Evolutionary conservation across 2,888 invertebrate genomes (phyloP), one percentile per base, ranked within the genome.

Genomic region (Ectobius pallidus): DNA sequence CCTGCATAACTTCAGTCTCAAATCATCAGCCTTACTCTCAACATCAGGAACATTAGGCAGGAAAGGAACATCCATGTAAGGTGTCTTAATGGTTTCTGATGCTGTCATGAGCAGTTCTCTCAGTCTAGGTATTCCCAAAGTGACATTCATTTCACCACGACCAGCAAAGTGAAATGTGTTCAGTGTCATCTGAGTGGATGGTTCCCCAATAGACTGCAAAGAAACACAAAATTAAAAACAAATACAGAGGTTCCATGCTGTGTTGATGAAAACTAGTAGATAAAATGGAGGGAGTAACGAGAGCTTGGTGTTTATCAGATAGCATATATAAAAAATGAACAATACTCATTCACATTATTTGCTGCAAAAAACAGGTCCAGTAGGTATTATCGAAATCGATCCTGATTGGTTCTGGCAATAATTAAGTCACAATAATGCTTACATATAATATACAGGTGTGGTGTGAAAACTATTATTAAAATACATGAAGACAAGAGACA

Each of bases 161-260:
- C 99, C 99, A 79, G 99, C 99, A 83, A 99, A 99, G 82, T 99
- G 99, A 84, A 99, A 99, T 49, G 99, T 99, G 83, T 99, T 99
- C 81, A 99, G 85, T 79, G 99, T 99, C 99, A 99, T 99, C 87
- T 99, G 99, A 73, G 99, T 99, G 1, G 99, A 99, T 0, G 99
- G 99, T 84, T 99, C 99, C 72, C 99, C 99, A 75, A 99, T 93
- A 0, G 97, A 97, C 85, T 87, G 80, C 25, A 70, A 62, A 42
- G 11, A 7, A 52, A 11, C 3, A 52, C 1, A 52, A 52, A 0
- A 25, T 20, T 44, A 4, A 46, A 11, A 1, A 46, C 46, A 7
- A 18, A 1, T 20, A 2, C 3, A 46, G 20, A 46, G 20, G 1
- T 46, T 46, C n/a, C 46, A 46, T 9, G n/a, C 44, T n/a, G 44